Conservation (phyloP, 2,113 vertebrate species). For the Heterotis niloticus region DNA sequence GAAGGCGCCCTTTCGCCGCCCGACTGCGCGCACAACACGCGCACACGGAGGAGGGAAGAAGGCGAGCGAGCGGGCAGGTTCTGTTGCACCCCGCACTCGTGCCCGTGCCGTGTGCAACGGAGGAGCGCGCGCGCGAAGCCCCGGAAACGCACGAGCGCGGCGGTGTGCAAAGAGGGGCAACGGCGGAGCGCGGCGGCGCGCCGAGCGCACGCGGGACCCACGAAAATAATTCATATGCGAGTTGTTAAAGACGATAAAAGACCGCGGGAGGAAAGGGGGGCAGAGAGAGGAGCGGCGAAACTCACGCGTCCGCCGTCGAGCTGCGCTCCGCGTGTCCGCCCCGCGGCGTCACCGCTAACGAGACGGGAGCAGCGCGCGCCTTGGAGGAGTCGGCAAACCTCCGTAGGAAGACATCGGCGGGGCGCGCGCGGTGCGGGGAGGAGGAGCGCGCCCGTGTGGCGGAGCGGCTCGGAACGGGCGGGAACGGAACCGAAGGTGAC, state of each 20-base stretch:
- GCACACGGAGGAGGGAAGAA: not conserved
- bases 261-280: too few species aligned
- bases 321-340: too few species aligned
- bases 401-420: not conserved
- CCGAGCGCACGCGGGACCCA: not conserved
- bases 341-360: too few species aligned
- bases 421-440: not conserved
- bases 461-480: not conserved
- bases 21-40: not conserved
- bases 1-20: not conserved
- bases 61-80: conserved; percentile 43
- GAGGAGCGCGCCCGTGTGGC: conserved; percentile 10
- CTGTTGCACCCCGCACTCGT: conserved; percentile 57
- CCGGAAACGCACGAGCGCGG: conserved; percentile 48
- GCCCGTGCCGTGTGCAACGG: conserved; percentile 61
- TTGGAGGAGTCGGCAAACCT: too few species aligned
- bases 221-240: not conserved
- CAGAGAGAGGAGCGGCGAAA: too few species aligned
- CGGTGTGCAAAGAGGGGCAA: not conserved
- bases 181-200: too few species aligned
- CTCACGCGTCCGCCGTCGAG: too few species aligned
- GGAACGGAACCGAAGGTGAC: too few species aligned
- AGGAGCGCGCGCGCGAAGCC: conserved; percentile 38
- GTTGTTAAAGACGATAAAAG: too few species aligned
- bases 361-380: too few species aligned